phyloP scores from a whole-genome alignment of 1,140 invertebrate species.

The Ectropis grisescens region DNA sequence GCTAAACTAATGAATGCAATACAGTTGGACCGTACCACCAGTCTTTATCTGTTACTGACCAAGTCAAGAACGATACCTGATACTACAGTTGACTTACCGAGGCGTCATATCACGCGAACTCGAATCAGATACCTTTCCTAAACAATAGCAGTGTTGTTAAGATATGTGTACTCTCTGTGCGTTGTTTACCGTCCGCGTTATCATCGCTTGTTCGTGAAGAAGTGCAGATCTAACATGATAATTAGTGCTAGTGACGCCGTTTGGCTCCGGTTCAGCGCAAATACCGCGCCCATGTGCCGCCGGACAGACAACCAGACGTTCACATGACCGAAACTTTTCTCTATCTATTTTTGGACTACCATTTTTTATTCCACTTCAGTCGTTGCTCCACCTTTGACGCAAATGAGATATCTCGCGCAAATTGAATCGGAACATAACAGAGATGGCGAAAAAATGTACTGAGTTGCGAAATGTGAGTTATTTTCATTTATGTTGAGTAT shows the following conservation, averaged over 20 bases:
- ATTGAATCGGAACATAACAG: slow-evolving; percentile 1
- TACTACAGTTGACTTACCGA: no score
- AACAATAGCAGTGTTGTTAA: no score
- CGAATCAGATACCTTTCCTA: no score
- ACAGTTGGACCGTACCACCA: no score
- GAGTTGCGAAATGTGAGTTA: no score
- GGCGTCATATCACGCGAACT: no score
- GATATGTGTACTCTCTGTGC: no score
- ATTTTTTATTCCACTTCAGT: slow-evolving; percentile 49
- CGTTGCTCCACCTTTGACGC: slow-evolving; percentile 34
- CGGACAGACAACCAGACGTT: slow-evolving; percentile 17
- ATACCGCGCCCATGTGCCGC: slow-evolving; percentile 19
- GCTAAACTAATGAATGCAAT: no score
- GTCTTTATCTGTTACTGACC: slow-evolving; percentile 20
- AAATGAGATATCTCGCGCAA: slow-evolving; percentile 21
- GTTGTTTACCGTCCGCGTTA: slow-evolving; percentile 43
- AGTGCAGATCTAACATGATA: no score
- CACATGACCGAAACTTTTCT: slow-evolving; percentile 42
- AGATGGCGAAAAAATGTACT: no score
- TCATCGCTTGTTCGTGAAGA: no score
- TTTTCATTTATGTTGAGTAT: no score
- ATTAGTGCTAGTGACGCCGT: slow-evolving; percentile 42
- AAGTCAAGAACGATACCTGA: slow-evolving; percentile 14
- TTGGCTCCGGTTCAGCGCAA: slow-evolving; percentile 43
- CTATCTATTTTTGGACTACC: slow-evolving; percentile 43